A percentile compares a stretch with the other conserved stretches of the same genome.
Conservation (phyloP, 2,888 invertebrate genomes). For the Imbricaverruca yamaguchii region DNA sequence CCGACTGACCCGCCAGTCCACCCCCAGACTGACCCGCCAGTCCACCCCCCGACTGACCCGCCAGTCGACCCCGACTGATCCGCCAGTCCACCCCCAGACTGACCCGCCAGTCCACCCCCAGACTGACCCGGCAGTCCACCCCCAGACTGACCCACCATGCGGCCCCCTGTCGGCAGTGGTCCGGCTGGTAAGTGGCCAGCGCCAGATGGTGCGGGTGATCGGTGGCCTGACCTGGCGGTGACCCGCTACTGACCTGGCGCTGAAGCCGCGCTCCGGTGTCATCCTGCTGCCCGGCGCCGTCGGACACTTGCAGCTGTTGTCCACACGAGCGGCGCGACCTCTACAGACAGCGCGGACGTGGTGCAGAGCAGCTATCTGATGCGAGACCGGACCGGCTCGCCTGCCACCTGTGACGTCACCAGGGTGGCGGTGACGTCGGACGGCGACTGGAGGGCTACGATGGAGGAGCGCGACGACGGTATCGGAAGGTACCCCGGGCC, state of each 20-base stretch:
- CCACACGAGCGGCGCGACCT: constrained; percentile 24
- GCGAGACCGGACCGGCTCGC: constrained; percentile 37
- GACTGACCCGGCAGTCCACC: neutral
- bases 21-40: too few relatives aligned
- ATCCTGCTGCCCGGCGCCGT: constrained; percentile 40
- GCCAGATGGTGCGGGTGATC: neutral
- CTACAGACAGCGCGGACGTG: constrained; percentile 40
- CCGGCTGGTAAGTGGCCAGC: neutral
- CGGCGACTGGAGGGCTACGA: constrained; percentile 43
- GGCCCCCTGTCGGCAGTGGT: neutral
- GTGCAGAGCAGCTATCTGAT: constrained; percentile 42
- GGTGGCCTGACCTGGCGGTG: constrained; percentile 13
- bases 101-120: neutral
- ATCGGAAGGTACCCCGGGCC: constrained; percentile 34
- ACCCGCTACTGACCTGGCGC: constrained; percentile 36
- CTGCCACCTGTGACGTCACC: constrained; percentile 38
- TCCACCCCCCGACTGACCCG: too few relatives aligned
- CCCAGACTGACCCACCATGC: neutral
- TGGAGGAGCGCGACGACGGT: constrained; percentile 48
- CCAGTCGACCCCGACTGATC: too few relatives aligned
- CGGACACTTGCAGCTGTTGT: constrained; percentile 43
- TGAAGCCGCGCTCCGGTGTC: constrained; percentile 38
- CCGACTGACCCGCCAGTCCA: too few relatives aligned
- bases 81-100: neutral
- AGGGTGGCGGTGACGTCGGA: constrained; percentile 38